phyloP scores from a whole-genome alignment of 2,888 invertebrate genomes.

The Melipona beecheii region DNA sequence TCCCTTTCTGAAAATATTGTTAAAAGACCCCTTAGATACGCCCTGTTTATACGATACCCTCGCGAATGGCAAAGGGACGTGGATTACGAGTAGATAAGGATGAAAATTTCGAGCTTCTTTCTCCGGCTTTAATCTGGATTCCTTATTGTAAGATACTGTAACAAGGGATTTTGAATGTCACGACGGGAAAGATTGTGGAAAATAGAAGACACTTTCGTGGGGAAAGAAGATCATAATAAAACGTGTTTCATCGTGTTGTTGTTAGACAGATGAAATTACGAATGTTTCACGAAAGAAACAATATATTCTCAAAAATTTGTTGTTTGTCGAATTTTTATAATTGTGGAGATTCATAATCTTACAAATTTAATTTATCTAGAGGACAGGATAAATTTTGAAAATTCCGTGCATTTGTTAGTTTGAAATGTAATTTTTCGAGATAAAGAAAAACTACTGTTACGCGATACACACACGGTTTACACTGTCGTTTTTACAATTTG shows the following conservation, averaged over 20 bases:
- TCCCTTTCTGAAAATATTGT: conserved; percentile 9
- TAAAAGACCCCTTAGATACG: not conserved
- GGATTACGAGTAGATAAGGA: not conserved
- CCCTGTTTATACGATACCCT: conserved; percentile 14
- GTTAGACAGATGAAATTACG: not conserved
- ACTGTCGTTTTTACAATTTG: not conserved
- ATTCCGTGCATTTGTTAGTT: not conserved
- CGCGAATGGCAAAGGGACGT: not conserved
- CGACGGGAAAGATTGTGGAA: not conserved
- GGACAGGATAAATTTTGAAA: not conserved
- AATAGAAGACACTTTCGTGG: not conserved
- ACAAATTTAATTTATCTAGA: no score
- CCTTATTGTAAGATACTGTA: not conserved
- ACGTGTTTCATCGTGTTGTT: not conserved
- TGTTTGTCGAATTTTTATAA: not conserved
- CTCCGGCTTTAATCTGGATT: not conserved
- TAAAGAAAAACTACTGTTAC: not conserved
- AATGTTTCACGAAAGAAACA: not conserved
- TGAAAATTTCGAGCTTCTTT: conserved; percentile 12
- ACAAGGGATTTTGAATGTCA: not conserved
- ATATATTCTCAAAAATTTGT: not conserved
- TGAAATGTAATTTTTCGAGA: not conserved
- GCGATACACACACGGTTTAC: not conserved
- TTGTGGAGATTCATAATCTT: not conserved
- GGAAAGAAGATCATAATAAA: not conserved